A percentile compares a stretch with the other conserved stretches of the same genome.
Evolutionary conservation across 2,113 vertebrate species (phyloP).

Genomic region (Nesoenas mayeri): DNA sequence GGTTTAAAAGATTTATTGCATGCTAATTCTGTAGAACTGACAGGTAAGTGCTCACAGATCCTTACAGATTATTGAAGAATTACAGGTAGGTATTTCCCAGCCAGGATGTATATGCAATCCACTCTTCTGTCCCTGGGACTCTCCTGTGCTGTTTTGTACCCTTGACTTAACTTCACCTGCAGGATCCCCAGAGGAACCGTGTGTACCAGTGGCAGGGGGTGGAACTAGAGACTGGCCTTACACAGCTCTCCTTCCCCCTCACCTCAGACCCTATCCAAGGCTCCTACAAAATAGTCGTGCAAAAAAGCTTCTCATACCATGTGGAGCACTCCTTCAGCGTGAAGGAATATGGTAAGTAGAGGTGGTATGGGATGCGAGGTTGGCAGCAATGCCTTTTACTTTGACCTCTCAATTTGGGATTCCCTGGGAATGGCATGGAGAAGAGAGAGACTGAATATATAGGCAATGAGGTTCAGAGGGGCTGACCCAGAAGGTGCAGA

Average conservation of each 20-base stretch:
- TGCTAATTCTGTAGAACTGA: neutral
- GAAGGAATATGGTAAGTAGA: slow-evolving; percentile 76
- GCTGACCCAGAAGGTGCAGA: neutral
- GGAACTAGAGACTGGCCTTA: slow-evolving; percentile 59
- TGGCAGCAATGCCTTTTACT: neutral
- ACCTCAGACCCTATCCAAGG: slow-evolving; percentile 71
- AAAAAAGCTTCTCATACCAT: neutral
- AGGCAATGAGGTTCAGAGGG: neutral
- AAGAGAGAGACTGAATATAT: neutral
- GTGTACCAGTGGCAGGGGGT: slow-evolving; percentile 72
- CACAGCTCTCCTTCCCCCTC: slow-evolving; percentile 69
- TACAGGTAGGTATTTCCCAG: neutral
- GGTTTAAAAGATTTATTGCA: neutral
- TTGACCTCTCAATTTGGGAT: fast-evolving
- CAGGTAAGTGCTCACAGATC: neutral
- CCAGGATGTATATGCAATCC: neutral
- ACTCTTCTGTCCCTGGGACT: neutral
- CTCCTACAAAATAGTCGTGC: slow-evolving; percentile 67
- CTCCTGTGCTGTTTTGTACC: neutral
- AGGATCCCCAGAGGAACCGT: slow-evolving; percentile 77
- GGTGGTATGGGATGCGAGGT: neutral
- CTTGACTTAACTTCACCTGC: neutral
- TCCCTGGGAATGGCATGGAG: neutral
- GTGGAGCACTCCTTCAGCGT: slow-evolving; percentile 61
- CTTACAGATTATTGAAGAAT: neutral